Conservation (phyloP, 2,113 vertebrate species). For the Balaeniceps rex region DNA sequence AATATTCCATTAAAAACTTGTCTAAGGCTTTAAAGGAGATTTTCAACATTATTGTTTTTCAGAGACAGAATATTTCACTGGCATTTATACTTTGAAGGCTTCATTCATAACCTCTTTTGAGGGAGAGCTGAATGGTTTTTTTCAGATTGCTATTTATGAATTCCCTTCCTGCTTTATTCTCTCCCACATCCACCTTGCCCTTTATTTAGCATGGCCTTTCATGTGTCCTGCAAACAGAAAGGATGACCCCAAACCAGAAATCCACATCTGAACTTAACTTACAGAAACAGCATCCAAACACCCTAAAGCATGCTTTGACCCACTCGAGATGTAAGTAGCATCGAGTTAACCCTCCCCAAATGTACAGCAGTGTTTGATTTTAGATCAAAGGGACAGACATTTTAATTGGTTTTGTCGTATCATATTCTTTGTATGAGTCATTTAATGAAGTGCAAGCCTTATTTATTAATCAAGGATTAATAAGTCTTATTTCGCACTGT, state of each 20-base stretch:
- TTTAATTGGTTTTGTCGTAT: not conserved
- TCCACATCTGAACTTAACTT: not conserved
- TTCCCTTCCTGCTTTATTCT: not conserved
- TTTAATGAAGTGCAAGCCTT: not conserved
- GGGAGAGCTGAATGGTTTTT: not conserved
- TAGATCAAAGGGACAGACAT: not conserved
- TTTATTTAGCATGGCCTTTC: not conserved
- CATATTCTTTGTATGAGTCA: accelerated
- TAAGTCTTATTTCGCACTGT: not conserved
- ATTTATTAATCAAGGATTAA: not conserved
- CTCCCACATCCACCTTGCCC: not conserved
- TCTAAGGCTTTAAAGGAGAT: not conserved
- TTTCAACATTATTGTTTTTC: not conserved
- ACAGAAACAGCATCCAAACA: not conserved
- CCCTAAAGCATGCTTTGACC: not conserved
- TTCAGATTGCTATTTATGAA: not conserved
- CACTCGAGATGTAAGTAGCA: accelerated
- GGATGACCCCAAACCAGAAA: not conserved
- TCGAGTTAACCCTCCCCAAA: not conserved
- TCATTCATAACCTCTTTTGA: not conserved
- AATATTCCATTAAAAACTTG: not conserved
- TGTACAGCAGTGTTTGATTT: not conserved
- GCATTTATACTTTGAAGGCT: not conserved
- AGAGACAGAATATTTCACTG: not conserved
- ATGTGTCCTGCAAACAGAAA: not conserved